phyloP scores from a whole-genome alignment of 2,797 vertebrate genomes.

The Myotis pilosus region DNA sequence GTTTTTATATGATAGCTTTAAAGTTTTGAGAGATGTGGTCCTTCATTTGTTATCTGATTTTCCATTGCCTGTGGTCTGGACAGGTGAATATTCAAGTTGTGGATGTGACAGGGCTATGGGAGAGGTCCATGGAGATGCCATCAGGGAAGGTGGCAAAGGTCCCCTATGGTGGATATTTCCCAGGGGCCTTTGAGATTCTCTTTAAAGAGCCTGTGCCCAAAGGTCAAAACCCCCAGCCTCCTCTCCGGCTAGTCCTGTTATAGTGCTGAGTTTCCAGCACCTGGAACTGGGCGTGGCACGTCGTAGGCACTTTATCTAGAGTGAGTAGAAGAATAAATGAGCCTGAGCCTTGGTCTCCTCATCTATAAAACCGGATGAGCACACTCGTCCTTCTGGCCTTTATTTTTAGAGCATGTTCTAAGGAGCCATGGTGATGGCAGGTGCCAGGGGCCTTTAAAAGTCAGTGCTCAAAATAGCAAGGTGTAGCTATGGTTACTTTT shows the following conservation, averaged over 20 bases:
- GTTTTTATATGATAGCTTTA: not conserved
- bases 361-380: accelerated
- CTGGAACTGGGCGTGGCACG: not conserved
- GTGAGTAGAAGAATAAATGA: not conserved
- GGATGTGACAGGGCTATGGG: not conserved
- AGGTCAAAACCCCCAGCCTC: not conserved
- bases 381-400: not conserved
- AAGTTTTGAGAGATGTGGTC: not conserved
- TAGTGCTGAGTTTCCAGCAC: not conserved
- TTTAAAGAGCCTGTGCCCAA: not conserved
- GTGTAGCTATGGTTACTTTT: not conserved
- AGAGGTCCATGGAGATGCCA: not conserved
- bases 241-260: too few species aligned
- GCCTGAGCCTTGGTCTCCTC: not conserved
- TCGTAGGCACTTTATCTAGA: accelerated
- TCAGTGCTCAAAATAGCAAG: not conserved
- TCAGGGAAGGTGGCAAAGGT: not conserved
- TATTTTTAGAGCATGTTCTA: not conserved
- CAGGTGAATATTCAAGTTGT: not conserved
- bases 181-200: not conserved
- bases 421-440: not conserved
- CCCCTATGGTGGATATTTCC: too few species aligned
- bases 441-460: not conserved
- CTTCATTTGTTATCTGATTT: not conserved
- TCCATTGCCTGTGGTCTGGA: not conserved